Base-by-base conservation (phyloP, 2,888 invertebrate species). In the Nymphalis urticae region DNA sequence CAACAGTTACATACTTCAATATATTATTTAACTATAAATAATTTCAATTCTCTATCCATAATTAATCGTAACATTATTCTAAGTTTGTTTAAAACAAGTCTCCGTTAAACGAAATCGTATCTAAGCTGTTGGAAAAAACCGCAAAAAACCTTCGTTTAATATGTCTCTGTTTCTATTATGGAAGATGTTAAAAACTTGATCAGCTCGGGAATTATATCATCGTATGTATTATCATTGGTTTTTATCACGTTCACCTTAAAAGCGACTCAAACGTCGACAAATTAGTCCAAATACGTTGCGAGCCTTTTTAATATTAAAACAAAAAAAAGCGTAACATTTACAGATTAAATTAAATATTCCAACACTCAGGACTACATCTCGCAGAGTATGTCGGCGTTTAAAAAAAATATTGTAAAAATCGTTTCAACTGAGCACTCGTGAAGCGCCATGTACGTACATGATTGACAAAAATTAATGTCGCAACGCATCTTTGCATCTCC, bases 401-500 rank as follows among this genome's bases (percentile, higher is more conserved):
- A 62, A 65, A 59, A 62, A 65, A 71, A 69, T 69, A 19, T 27
- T 64, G 58, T 69, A 64, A 64, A 65, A 70, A 67, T 70, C 58
- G 47, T 69, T 69, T 74, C 56, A 70, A 59, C 70, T 65, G 67
- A 63, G 58, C 66, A 64, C 70, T 72, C 66, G 62, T 64, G 68
- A 69, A 66, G 68, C 64, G 66, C 24, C 63, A 66, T 66, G 72
- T 72, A 66, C 68, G 68, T 70, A 42, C 64, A 74, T 75, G 42
- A 75, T 72, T 73, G 72, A 73, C 75, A 69, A 74, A 58, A 75
- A 71, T 73, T 74, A 73, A 74, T 74, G 66, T 64, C 69, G 58
- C 63, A 50, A 63, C 59, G 54, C 66, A 60, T 68, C 68, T 73
- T 75, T 76, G 73, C 72, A 77, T 71, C 68, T 69, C 70, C 68